These are phyloP conservation scores for Caiman crocodilus DNA, from an alignment of 2,797 vertebrate species.

Conservation along the genomic window DNA sequence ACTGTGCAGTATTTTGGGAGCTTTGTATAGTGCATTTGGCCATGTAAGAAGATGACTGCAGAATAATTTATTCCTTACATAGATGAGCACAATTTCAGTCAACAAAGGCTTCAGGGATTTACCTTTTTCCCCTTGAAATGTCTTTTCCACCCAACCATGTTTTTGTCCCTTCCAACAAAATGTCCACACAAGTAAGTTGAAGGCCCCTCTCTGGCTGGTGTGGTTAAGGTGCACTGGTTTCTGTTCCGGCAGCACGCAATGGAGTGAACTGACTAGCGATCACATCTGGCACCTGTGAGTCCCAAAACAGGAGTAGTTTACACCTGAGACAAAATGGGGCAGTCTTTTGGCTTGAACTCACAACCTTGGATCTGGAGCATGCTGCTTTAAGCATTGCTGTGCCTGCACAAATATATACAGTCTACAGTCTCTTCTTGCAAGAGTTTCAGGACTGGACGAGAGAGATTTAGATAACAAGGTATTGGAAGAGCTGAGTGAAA, in stretches of 20 bases:
- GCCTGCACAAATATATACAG: background rate
- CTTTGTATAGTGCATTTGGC: background rate
- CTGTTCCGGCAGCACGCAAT: too few relatives aligned
- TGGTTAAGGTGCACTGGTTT: too few relatives aligned
- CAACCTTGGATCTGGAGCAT: background rate
- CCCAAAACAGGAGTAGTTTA: too few relatives aligned
- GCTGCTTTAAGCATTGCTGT: background rate
- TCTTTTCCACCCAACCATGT: background rate
- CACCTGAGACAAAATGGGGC: too few relatives aligned
- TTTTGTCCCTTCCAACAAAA: background rate
- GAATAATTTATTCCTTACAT: background rate
- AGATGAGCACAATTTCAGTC: background rate
- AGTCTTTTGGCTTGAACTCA: too few relatives aligned
- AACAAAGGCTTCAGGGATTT: background rate
- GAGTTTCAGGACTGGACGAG: background rate
- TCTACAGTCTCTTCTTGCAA: background rate
- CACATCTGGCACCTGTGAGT: too few relatives aligned
- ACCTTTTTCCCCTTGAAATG: background rate
- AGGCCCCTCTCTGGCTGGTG: too few relatives aligned
- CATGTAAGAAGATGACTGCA: background rate
- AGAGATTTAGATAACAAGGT: rapidly evolving
- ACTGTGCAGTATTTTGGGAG: background rate
- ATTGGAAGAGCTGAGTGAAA: background rate
- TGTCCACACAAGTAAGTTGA: background rate
- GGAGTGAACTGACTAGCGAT: too few relatives aligned